These are phyloP conservation scores for Semaprochilodus insignis DNA, from an alignment of 2,797 vertebrate species.

Conservation along the genomic window DNA sequence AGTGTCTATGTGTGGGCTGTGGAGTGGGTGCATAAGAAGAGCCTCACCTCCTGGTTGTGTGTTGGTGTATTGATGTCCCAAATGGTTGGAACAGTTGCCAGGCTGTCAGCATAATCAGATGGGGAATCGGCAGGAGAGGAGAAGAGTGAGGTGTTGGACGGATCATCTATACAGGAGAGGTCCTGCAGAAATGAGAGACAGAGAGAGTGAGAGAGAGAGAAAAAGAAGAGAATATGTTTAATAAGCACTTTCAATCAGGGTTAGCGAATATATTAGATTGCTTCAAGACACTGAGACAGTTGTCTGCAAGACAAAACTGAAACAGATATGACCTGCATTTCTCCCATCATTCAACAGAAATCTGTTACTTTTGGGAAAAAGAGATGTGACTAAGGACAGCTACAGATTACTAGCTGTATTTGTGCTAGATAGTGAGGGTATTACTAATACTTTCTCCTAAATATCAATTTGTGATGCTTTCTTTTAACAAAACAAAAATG, in stretches of 20 bases:
- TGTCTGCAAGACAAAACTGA: background rate
- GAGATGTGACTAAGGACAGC: too few species aligned
- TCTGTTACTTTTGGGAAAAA: too few species aligned
- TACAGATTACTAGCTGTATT: too few species aligned
- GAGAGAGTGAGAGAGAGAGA: conserved; percentile 27
- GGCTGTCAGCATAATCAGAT: conserved; percentile 88
- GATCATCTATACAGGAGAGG: conserved; percentile 88
- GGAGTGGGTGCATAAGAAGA: conserved; percentile 40
- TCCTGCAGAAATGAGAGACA: conserved; percentile 75
- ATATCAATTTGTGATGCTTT: too few species aligned
- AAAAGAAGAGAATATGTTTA: background rate
- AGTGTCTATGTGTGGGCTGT: conserved; percentile 17
- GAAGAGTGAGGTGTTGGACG: conserved; percentile 89
- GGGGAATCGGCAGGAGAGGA: conserved; percentile 93
- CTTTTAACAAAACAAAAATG: too few species aligned
- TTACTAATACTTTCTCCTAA: too few species aligned
- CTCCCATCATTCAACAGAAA: too few species aligned
- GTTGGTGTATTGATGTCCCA: conserved; percentile 90
- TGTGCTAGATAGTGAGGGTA: too few species aligned
- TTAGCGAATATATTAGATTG: background rate
- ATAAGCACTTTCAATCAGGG: background rate
- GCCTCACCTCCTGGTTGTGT: conserved; percentile 75
- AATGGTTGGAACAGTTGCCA: conserved; percentile 88
- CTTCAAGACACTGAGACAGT: background rate
- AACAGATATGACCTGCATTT: background rate